phyloP scores from a whole-genome alignment of 2,888 invertebrate genomes.

The Tetragnatha montana region DNA sequence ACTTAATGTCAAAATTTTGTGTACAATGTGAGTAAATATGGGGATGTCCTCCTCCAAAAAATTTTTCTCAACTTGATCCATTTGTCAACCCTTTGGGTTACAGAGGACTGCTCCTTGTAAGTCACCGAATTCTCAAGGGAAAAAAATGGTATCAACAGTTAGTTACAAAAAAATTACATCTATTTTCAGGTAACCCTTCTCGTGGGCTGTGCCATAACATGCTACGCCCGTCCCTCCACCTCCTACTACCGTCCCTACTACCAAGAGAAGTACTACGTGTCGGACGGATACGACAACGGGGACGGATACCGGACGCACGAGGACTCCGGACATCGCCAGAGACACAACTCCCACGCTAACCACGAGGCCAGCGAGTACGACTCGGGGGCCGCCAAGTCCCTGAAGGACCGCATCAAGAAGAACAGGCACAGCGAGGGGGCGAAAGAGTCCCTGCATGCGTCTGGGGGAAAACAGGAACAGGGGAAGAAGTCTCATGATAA shows the following conservation, averaged over 20 bases:
- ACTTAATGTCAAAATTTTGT: too few relatives aligned
- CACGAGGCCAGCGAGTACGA: slow-evolving; percentile 17
- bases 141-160: not conserved
- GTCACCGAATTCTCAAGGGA: too few relatives aligned
- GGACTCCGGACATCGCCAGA: slow-evolving; percentile 2
- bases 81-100: too few relatives aligned
- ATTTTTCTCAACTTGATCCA: too few relatives aligned
- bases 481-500: slow-evolving; percentile 48
- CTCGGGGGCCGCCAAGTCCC: slow-evolving; percentile 1
- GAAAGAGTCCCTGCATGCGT: slow-evolving; percentile 2
- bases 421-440: slow-evolving; percentile 17
- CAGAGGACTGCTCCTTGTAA: too few relatives aligned
- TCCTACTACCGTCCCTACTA: slow-evolving; percentile 30
- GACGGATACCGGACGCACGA: slow-evolving; percentile 14
- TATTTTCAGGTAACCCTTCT: not conserved
- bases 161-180: not conserved
- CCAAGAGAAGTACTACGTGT: slow-evolving; percentile 18
- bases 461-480: slow-evolving; percentile 37
- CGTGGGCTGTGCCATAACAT: slow-evolving; percentile 1
- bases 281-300: not conserved
- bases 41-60: too few relatives aligned
- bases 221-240: not conserved
- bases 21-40: too few relatives aligned
- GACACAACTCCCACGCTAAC: not conserved
- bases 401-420: slow-evolving; percentile 31